Base-by-base conservation (phyloP, 2,113 vertebrate species). In the Hemiscyllium ocellatum region DNA sequence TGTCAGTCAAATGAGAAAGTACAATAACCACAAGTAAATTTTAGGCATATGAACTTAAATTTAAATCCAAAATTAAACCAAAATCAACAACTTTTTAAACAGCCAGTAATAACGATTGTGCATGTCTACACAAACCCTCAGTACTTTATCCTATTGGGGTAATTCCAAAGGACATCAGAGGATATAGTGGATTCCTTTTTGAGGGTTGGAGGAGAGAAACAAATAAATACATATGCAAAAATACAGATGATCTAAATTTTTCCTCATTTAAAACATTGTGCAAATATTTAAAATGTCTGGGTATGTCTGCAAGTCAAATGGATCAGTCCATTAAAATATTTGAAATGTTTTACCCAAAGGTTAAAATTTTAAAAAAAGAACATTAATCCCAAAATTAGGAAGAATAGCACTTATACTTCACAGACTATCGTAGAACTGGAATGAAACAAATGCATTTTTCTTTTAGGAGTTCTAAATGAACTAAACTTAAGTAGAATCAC, bases 1-100 rank as follows among this genome's bases (percentile, higher is more conserved):
- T 97, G 97, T 96, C 97, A 97, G 96, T 96, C 97, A 96, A 97
- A 97, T 96, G 96, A 37, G 87, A 17, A 61, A 90, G 61, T 29
- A 52, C 47, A 52, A 90, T 90, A 90, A 90, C 26, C 87, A 65
- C 87, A 90, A 90, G 37, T 90, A 90, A 56, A 52, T 33, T 90
- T 61, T 90, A 90, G 56, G 17, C 12, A 13, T 61, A 4, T 42
- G 56, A 12, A 56, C n/a, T 90, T 90, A 90, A 90, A 90, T 61
- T 33, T 90, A 33, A 83, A 52, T 33, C 7, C 47, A 61, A 29
- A 89, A 65, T 61, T 33, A 90, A 56, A 90, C 24, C 24, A 89
- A 13, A 56, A 26, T 83, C 24, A 56, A 24, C 26, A 52, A 26
- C 3, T 89, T n/a, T 90, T n/a, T 90, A 17, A 90, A 61, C 33